A percentile compares a stretch with the other conserved stretches of the same genome.
Conservation (phyloP, 37 sponge, comb jelly and placozoan species). For the Tethya wilhelma region DNA sequence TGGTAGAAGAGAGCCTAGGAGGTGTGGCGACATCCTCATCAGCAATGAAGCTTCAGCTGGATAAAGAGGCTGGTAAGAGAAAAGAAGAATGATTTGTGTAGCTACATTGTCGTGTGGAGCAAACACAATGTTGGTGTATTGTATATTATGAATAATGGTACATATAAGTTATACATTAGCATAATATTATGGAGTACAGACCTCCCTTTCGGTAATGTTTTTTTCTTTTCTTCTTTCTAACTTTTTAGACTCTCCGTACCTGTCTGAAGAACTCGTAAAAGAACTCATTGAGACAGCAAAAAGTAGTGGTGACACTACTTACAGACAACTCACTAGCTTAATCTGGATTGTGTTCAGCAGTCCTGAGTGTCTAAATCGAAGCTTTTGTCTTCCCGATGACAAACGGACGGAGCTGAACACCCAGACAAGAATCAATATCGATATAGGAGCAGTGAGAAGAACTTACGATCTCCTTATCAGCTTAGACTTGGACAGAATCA, state of each 20-base stretch:
- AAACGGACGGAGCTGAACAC: neutral
- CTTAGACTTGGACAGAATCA: constrained; percentile 47
- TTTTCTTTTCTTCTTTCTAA: too few species aligned
- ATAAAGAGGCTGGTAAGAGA: too few species aligned
- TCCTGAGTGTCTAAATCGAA: constrained; percentile 55
- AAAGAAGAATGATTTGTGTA: neutral
- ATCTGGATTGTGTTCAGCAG: constrained; percentile 70
- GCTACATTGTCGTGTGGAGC: neutral
- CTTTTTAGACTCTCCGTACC: neutral
- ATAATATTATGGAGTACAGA: too few species aligned
- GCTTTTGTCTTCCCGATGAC: constrained; percentile 46
- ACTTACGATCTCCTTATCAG: constrained; percentile 30
- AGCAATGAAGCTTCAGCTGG: too few species aligned
- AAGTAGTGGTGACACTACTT: constrained; percentile 10
- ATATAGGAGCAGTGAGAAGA: constrained; percentile 50
- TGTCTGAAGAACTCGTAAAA: constrained; percentile 24
- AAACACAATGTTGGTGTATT: too few species aligned
- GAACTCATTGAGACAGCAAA: constrained; percentile 38
- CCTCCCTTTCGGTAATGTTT: too few species aligned
- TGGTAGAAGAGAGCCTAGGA: too few species aligned
- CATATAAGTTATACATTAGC: too few species aligned
- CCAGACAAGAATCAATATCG: constrained; percentile 33
- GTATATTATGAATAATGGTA: too few species aligned
- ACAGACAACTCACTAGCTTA: constrained; percentile 33
- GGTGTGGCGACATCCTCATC: constrained; percentile 1